phyloP scores from a whole-genome alignment of 2,113 vertebrate genomes.

The Prinia subflava region DNA sequence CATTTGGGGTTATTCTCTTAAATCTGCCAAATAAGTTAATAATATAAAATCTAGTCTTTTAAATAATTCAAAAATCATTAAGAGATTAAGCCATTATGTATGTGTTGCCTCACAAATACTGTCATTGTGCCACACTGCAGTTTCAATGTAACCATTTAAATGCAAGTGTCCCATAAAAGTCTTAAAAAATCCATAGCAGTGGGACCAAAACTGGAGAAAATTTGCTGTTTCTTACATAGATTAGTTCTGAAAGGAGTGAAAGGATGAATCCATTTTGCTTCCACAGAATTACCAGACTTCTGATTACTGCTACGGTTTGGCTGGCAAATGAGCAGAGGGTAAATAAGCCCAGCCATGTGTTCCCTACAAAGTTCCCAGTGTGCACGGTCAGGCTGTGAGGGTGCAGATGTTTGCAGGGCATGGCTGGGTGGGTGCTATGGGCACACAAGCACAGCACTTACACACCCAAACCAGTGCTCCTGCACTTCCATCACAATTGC shows the following conservation, averaged over 20 bases:
- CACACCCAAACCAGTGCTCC: background rate
- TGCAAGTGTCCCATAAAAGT: background rate
- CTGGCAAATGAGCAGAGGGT: background rate
- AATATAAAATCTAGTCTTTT: background rate
- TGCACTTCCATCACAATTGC: background rate
- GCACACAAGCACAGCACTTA: fast-evolving
- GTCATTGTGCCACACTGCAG: background rate
- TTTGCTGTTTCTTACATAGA: background rate
- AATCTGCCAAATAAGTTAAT: background rate
- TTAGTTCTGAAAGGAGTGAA: background rate
- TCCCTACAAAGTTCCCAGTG: background rate
- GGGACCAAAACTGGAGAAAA: background rate
- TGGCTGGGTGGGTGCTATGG: fast-evolving
- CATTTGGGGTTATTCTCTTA: background rate
- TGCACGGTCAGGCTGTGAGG: background rate
- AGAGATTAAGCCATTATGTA: background rate
- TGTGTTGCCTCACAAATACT: background rate
- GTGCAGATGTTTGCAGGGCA: background rate
- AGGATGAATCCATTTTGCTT: background rate
- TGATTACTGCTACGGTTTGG: background rate
- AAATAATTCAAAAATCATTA: background rate
- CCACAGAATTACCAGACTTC: background rate
- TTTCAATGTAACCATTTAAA: background rate
- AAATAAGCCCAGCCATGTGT: background rate
- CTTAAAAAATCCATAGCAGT: background rate